Evolutionary conservation across 2,797 vertebrate genomes (phyloP), one percentile per base, ranked within the genome.

Genomic region (Alcedo atthis): DNA sequence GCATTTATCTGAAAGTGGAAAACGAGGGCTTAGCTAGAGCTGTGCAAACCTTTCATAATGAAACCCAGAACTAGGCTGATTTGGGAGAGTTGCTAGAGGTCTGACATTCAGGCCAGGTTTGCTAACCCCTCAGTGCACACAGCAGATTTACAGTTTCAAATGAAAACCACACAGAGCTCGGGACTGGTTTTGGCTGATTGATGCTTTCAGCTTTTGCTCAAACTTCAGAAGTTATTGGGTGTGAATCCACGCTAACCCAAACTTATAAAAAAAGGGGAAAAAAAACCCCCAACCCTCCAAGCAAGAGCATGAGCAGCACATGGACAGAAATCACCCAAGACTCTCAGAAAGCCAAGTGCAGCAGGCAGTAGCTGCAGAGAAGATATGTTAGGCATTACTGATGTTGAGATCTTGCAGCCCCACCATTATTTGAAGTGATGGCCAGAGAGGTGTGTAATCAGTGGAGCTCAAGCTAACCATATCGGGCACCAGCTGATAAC

Each of bases 1-100:
- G 93, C 94, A 93, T 88, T 96, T 95, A 94, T 94, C 92, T 88
- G 74, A 91, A 95, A 95, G 91, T 87, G 82, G 93, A 93, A 96
- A 93, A 96, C 58, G 62, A 91, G 54, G 51, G 87, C 87, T 95
- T 95, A 96, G 91, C 87, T 85, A 89, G 81, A 95, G 79, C 87
- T 85, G 84, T 81, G 73, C 79, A 93, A 93, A 78, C 76, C 73
- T 92, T 95, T 93, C 62, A n/a, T 89, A 95, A 95, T 93, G 82
- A 95, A 94, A 92, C 40, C 87, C 91, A 94, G 85, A 93, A 69
- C 76, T 26, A 77, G 79, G 37, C 69, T 57, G 75, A 80, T 81
- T 58, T 77, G 75, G n/a, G 66, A 71, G 64, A 77, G 26, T 32
- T 92, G 87, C 78, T 90, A 68, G 61, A 91, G 88, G 64, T 90